phyloP scores from a whole-genome alignment of 92 coral and sea anemone species.

The Porites evermanni region DNA sequence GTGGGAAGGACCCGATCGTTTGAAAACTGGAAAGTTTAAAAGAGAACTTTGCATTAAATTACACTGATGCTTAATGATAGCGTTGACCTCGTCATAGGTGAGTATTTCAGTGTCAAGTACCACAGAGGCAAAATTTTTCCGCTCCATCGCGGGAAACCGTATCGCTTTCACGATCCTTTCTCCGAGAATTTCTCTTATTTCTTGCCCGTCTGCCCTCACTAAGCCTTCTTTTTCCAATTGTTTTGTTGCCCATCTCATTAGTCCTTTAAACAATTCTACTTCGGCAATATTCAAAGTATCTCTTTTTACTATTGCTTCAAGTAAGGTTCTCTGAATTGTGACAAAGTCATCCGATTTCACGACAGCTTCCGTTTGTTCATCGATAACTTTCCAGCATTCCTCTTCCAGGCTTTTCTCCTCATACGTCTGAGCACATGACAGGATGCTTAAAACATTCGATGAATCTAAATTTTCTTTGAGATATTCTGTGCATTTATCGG shows the following conservation, averaged over 20 bases:
- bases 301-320: slow-evolving; percentile 19
- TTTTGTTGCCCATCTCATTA: slow-evolving; percentile 25
- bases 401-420: slow-evolving; percentile 40
- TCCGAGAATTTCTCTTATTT: slow-evolving; percentile 9
- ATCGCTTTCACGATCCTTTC: background rate
- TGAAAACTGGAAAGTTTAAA: background rate
- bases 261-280: slow-evolving; percentile 41
- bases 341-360: slow-evolving; percentile 41
- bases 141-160: slow-evolving; percentile 13
- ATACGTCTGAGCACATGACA: slow-evolving; percentile 43
- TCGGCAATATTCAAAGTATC: slow-evolving; percentile 10
- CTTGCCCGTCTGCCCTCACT: background rate
- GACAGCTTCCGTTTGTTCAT: slow-evolving; percentile 22
- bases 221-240: background rate
- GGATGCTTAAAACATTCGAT: slow-evolving; percentile 44
- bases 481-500: slow-evolving; percentile 47
- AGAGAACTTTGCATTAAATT: background rate
- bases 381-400: slow-evolving; percentile 55
- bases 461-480: slow-evolving; percentile 11
- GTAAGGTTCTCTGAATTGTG: slow-evolving; percentile 7
- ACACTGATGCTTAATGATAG: background rate
- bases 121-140: background rate
- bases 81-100: background rate
- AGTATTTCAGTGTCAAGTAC: background rate
- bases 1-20: background rate